Conservation (phyloP, 2,888 invertebrate species). For the Epistrophe grossulariae region DNA sequence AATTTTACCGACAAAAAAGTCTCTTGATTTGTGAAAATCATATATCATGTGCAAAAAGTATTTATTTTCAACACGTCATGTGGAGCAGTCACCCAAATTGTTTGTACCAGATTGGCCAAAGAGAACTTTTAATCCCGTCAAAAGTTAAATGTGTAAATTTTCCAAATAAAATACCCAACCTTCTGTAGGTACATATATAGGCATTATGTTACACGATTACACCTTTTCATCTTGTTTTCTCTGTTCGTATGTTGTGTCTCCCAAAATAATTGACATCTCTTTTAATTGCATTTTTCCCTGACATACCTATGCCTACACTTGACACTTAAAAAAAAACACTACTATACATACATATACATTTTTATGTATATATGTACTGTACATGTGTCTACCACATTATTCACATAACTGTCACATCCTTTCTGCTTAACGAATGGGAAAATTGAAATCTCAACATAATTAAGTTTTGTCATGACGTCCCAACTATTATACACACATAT, state of each 20-base stretch:
- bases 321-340: background rate
- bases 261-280: conserved; percentile 44
- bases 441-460: conserved; percentile 73
- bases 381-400: background rate
- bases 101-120: background rate
- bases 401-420: conserved; percentile 62
- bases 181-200: too few species aligned
- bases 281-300: conserved; percentile 39
- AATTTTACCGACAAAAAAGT: too few species aligned
- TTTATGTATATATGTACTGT: background rate
- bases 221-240: background rate
- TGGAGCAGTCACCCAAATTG: too few species aligned
- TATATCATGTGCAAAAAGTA: background rate
- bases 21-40: too few species aligned
- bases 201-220: background rate
- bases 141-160: conserved; percentile 5
- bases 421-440: conserved; percentile 65
- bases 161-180: background rate
- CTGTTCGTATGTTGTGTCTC: background rate
- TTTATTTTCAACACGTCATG: background rate
- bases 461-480: conserved; percentile 62
- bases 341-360: background rate
- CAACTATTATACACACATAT: background rate
- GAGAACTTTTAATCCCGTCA: background rate
- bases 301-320: conserved; percentile 1